Evolutionary conservation across 1,140 invertebrate species (phyloP).

Genomic region (Scaptomyza graminum): DNA sequence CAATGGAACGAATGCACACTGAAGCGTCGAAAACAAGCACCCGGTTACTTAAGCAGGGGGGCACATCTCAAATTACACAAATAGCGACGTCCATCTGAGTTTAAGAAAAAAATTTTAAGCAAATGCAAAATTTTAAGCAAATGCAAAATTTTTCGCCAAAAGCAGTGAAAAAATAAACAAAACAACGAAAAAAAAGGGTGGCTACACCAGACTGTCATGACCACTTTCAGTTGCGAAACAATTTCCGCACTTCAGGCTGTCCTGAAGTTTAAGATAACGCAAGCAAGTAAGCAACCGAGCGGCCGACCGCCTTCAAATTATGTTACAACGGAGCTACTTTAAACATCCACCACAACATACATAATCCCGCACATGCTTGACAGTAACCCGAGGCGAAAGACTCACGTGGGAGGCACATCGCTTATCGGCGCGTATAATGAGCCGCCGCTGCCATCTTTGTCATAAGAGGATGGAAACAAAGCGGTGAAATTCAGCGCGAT

Average conservation of each 20-base stretch:
- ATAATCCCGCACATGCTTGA: conserved; percentile 25
- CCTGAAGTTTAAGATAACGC: conserved; percentile 53
- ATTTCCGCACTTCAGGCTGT: conserved; percentile 53
- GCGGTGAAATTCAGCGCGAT: conserved; percentile 79
- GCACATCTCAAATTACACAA: conserved; percentile 73
- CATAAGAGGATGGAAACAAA: conserved; percentile 71
- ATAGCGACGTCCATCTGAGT: conserved; percentile 59
- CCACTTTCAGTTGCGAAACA: conserved; percentile 63
- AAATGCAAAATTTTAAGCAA: conserved; percentile 60
- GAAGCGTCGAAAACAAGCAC: conserved; percentile 64
- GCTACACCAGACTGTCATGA: conserved; percentile 61
- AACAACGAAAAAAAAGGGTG: conserved; percentile 64
- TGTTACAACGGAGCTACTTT: conserved; percentile 48
- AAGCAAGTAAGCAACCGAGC: conserved; percentile 28
- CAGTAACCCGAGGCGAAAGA: conserved; percentile 72
- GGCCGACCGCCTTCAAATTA: conserved; percentile 34
- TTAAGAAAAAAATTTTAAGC: conserved; percentile 41
- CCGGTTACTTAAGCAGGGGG: conserved; percentile 58
- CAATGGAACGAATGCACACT: conserved; percentile 72
- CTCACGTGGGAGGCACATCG: conserved; percentile 80
- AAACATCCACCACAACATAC: conserved; percentile 33
- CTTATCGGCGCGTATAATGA: conserved; percentile 79
- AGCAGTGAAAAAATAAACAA: conserved; percentile 46
- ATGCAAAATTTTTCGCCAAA: conserved; percentile 62
- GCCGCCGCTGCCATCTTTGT: conserved; percentile 78